phyloP scores from a whole-genome alignment of 2,888 invertebrate species.

The Pocota personata region DNA sequence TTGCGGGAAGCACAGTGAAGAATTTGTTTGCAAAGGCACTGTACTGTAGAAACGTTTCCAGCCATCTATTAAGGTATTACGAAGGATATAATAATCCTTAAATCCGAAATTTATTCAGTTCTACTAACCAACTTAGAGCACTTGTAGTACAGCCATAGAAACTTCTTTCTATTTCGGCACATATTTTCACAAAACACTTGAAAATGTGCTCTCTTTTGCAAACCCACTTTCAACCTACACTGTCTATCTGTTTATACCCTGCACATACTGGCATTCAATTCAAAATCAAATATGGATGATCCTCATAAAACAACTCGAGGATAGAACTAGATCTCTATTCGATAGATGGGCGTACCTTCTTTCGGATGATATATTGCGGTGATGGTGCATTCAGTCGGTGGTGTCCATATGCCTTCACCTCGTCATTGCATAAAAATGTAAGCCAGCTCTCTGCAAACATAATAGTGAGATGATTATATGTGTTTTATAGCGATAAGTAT shows the following conservation, averaged over 20 bases:
- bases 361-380: conserved; percentile 55
- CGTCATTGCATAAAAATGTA: conserved; percentile 14
- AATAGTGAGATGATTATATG: conserved; percentile 50
- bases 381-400: conserved; percentile 16
- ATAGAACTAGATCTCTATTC: conserved; percentile 60
- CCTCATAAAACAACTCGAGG: conserved; percentile 61
- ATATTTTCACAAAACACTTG: not conserved
- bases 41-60: too few relatives aligned
- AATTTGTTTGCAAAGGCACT: too few relatives aligned
- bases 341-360: conserved; percentile 57
- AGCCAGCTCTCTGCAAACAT: conserved; percentile 10
- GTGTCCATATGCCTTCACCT: not conserved
- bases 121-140: too few relatives aligned
- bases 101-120: too few relatives aligned
- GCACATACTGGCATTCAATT: conserved; percentile 30
- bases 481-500: conserved; percentile 41
- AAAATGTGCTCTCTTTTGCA: conserved; percentile 12
- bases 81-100: too few relatives aligned
- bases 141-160: too few relatives aligned
- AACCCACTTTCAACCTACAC: not conserved
- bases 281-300: conserved; percentile 51
- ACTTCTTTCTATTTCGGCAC: not conserved
- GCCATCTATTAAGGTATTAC: too few relatives aligned
- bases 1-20: too few relatives aligned
- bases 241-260: not conserved